Evolutionary conservation across 2,888 invertebrate species (phyloP).

Genomic region (Muscina levida): DNA sequence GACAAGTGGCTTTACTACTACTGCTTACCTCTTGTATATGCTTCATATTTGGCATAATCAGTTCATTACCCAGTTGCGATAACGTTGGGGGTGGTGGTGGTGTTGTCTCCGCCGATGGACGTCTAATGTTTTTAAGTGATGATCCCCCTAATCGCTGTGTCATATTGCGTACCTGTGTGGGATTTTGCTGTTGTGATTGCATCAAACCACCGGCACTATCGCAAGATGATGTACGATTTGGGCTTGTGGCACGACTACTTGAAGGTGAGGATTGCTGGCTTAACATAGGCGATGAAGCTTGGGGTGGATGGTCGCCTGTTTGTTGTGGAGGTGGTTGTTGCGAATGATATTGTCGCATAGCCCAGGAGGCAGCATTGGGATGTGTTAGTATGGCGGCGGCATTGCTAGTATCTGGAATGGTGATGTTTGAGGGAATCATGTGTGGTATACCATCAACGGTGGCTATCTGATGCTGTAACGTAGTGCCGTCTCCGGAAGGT

Average conservation of each 20-base stretch:
- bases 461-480: conserved; percentile 72
- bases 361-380: conserved; percentile 73
- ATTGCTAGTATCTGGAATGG: conserved; percentile 74
- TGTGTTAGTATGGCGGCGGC: conserved; percentile 73
- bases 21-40: conserved; percentile 77
- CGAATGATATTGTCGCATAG: conserved; percentile 73
- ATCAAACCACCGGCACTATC: conserved; percentile 64
- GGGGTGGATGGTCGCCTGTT: conserved; percentile 79
- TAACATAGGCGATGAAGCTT: conserved; percentile 86
- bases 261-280: conserved; percentile 88
- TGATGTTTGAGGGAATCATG: conserved; percentile 78
- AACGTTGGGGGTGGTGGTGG: conserved; percentile 75
- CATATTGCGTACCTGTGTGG: conserved; percentile 74
- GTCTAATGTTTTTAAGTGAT: conserved; percentile 74
- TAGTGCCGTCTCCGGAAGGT: conserved; percentile 73
- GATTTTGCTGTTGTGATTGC: conserved; percentile 70
- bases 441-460: conserved; percentile 77
- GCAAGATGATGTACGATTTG: conserved; percentile 79
- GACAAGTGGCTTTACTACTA: background rate
- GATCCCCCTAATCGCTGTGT: conserved; percentile 73
- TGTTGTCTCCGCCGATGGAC: conserved; percentile 79
- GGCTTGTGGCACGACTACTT: conserved; percentile 87
- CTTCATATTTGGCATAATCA: conserved; percentile 74
- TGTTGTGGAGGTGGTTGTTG: conserved; percentile 59
- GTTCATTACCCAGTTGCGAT: conserved; percentile 68